Evolutionary conservation across 64 coral and sea anemone species (phyloP).

Genomic region (Orbicella faveolata): DNA sequence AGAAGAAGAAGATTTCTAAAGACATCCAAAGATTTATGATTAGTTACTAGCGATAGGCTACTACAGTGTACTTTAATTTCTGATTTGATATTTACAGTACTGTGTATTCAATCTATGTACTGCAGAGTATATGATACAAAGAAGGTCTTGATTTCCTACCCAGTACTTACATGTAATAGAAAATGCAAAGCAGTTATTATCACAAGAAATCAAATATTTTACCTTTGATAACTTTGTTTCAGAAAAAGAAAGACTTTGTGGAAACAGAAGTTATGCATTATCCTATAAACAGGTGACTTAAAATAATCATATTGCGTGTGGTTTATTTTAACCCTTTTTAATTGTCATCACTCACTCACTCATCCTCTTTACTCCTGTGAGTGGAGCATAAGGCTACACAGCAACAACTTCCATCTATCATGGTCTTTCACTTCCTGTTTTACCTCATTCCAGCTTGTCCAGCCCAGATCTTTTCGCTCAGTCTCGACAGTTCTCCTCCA

Average conservation of each 20-base stretch:
- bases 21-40: no score
- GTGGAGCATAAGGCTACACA: no score
- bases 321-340: not conserved
- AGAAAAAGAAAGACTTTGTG: constrained; percentile 70
- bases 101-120: no score
- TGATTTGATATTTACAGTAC: no score
- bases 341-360: no score
- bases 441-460: constrained; percentile 23
- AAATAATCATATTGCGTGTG: not conserved
- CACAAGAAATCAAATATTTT: not conserved
- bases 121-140: no score
- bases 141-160: no score
- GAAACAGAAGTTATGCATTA: constrained; percentile 70
- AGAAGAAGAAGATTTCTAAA: no score
- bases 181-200: not conserved
- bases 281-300: constrained; percentile 81
- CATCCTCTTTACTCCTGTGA: no score
- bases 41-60: no score
- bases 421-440: not conserved
- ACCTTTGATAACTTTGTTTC: constrained; percentile 2
- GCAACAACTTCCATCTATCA: not conserved
- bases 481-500: constrained; percentile 29
- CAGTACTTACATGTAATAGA: no score
- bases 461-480: constrained; percentile 44
- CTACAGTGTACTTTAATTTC: no score